Evolutionary conservation across 2,888 invertebrate species (phyloP).

Genomic region (Clitarchus hookeri): DNA sequence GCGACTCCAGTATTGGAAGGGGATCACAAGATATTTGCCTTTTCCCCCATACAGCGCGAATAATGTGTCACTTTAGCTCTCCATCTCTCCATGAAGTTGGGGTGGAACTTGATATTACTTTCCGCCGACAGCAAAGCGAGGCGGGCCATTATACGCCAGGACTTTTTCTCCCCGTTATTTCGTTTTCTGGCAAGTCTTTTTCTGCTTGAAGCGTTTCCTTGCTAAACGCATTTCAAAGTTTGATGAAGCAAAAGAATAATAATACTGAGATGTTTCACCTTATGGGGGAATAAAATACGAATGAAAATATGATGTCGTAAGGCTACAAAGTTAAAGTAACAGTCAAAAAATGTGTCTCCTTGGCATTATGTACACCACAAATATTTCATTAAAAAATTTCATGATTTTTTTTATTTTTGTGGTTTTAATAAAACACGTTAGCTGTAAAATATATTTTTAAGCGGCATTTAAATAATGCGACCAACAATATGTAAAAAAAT

Average conservation of each 20-base stretch:
- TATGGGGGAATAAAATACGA: background rate
- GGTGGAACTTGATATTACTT: background rate
- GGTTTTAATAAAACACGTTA: no score
- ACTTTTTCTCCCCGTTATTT: background rate
- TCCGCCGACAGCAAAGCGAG: background rate
- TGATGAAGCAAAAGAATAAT: background rate
- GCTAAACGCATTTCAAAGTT: background rate
- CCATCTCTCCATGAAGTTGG: background rate
- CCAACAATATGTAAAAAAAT: no score
- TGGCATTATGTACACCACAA: no score
- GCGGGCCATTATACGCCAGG: background rate
- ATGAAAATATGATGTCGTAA: background rate
- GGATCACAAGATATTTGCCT: background rate
- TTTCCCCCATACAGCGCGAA: background rate
- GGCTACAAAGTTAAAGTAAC: no score
- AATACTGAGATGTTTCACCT: background rate
- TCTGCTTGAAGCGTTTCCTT: background rate
- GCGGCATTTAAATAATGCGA: no score
- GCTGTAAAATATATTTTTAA: no score
- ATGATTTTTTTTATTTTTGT: no score
- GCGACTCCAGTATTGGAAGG: background rate
- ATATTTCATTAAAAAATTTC: no score
- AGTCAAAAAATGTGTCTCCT: background rate
- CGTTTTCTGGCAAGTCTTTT: background rate
- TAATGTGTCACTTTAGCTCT: background rate